Base-by-base conservation (phyloP, 2,797 vertebrate genomes). In the Pseudotriccus pelzelni region DNA sequence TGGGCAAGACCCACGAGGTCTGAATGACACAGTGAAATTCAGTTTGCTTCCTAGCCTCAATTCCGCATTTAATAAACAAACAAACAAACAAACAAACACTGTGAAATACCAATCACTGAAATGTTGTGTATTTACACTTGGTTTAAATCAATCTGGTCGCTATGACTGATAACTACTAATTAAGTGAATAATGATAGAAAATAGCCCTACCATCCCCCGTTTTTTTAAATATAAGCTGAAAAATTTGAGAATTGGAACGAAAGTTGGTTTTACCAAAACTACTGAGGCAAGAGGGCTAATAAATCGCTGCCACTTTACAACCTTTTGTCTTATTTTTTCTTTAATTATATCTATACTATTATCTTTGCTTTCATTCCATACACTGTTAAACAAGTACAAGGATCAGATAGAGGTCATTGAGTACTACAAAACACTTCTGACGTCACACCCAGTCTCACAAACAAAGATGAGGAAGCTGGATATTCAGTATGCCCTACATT, bases 1-100 rank as follows among this genome's bases (percentile, higher is more conserved):
- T 0, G 0, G 7, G 25, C 0, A 5, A 79, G 36, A 41, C 6
- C 39, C 23, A 5, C 1, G 0, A 56, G n/a, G 50, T 70, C 56
- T 80, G 47, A 70, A 49, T 1, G 5, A 76, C 39, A 39, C 14
- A 37, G 36, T 0, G 3, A 49, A 67, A 76, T 60, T 56, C 52
- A 47, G 24, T 66, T 70, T 60, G 34, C 30, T 62, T 63, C 21
- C 73, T 46, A 21, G 4, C 39, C 43, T n/a, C 36, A 69, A 22
- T 6, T 59, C n/a, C 13, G 69, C n/a, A 12, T 23, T 72, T 78
- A 68, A 56, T 34, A 36, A 84, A 60, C 28, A 59, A 84, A 44
- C 37, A 36, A 84, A 60, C 28, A 59, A 84, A 44, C 37, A 39
- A 39, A 39, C 11, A 70, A 47, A 32, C 17, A 27, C 19, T 66